Evolutionary conservation across 1,140 invertebrate species (phyloP), one percentile per base, ranked within the genome.

Genomic region (Monomorium pharaonis): DNA sequence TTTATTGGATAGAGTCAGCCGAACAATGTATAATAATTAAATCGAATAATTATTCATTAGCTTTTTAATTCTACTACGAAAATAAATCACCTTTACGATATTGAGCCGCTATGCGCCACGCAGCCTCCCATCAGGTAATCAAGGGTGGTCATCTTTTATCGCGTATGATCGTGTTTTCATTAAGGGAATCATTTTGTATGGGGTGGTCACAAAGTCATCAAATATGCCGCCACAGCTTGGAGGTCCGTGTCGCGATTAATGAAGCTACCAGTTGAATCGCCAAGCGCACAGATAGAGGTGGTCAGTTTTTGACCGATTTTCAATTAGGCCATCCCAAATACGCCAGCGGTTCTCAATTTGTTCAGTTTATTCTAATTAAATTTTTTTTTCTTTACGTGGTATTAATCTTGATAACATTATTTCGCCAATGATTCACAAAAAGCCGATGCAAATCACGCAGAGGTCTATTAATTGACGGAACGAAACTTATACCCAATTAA

Each of bases 151-250:
- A 75, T 86, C 77, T 88, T 87, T 84, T 86, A 90, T 90, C 88
- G 78, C 49, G 51, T 63, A 67, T 85, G 84, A 89, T 91, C 91
- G 90, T 91, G 90, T 92, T 91, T 91, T 91, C 89, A 92, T 91
- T 92, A 91, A 91, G 77, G 88, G 69, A 91, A 91, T 91, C 77
- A 89, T 92, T 91, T 91, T 87, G 70, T 74, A 84, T 51, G 21
- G 88, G 85, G 49, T 77, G 91, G 80, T 81, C 86, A 85, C 54
- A 85, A 83, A 89, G 70, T 90, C 81, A 89, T 91, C 88, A 91
- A 90, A 91, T 91, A 84, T 72, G 85, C 88, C 88, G 88, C 84
- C 60, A 54, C 58, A 62, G 42, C 24, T 33, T 72, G 90, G 88
- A 85, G 87, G 88, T 84, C 88, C 87, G 76, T 89, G 84, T 88